These are phyloP conservation scores for Pomphorhynchus laevis DNA, from an alignment of 1,140 invertebrate species.

Conservation along the genomic window DNA sequence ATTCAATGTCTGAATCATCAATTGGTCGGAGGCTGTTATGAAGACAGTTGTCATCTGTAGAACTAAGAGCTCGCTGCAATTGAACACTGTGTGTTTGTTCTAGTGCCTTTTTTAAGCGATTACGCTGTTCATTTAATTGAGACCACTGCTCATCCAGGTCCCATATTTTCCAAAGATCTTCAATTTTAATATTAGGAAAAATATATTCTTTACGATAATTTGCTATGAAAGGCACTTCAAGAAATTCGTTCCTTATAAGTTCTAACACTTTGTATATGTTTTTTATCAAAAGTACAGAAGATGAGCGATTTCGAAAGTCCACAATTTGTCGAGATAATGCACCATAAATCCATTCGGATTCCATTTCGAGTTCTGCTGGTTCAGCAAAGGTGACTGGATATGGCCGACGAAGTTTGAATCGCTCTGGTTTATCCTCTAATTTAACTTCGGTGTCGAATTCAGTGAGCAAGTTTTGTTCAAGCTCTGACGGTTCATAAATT, in stretches of 20 bases:
- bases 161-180: constrained; percentile 84
- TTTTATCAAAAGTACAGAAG: background rate
- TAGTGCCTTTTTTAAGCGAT: too few species aligned
- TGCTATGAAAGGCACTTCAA: constrained; percentile 62
- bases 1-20: too few species aligned
- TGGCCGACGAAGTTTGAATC: constrained; percentile 26
- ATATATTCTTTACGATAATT: constrained; percentile 95
- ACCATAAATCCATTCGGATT: constrained; percentile 85
- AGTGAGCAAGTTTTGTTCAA: constrained; percentile 72
- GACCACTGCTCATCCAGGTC: constrained; percentile 46
- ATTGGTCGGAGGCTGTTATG: too few species aligned
- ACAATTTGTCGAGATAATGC: constrained; percentile 50
- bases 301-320: constrained; percentile 29
- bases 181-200: constrained; percentile 56
- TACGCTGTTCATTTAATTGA: background rate
- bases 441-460: constrained; percentile 52
- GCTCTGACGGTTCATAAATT: constrained; percentile 76
- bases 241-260: constrained; percentile 8
- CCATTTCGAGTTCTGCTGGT: constrained; percentile 44
- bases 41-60: too few species aligned
- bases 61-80: too few species aligned
- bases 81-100: too few species aligned
- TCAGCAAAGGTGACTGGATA: constrained; percentile 35
- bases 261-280: constrained; percentile 1
- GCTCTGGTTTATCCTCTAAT: constrained; percentile 22